phyloP scores from a whole-genome alignment of 2,113 vertebrate species.

The Brachyhypopomus gauderio region DNA sequence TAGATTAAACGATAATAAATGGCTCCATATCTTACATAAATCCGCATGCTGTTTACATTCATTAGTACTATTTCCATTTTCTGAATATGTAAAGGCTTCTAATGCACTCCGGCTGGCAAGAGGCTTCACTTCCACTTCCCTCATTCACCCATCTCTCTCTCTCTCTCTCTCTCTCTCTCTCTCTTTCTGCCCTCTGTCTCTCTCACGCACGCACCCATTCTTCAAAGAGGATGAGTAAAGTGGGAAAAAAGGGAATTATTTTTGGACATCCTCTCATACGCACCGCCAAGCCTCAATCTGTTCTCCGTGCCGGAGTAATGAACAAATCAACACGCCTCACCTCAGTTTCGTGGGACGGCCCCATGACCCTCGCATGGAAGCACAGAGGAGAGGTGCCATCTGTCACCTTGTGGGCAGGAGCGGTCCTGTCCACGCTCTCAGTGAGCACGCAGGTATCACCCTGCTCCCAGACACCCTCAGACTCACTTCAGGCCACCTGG shows the following conservation, averaged over 20 bases:
- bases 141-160: neutral
- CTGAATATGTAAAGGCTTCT: too few relatives aligned
- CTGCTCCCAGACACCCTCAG: neutral
- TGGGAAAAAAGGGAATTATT: neutral
- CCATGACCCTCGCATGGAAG: neutral
- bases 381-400: neutral
- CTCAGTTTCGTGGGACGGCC: neutral
- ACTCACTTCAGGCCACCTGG: neutral
- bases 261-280: slow-evolving; percentile 45
- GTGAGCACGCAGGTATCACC: neutral
- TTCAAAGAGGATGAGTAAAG: neutral
- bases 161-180: neutral
- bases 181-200: neutral
- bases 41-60: too few relatives aligned
- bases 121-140: slow-evolving; percentile 26
- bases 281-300: slow-evolving; percentile 48
- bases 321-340: neutral
- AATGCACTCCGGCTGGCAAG: neutral
- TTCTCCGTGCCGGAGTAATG: neutral
- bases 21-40: too few relatives aligned
- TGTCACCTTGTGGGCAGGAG: neutral
- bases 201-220: neutral
- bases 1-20: too few relatives aligned
- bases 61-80: too few relatives aligned
- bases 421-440: neutral